Base-by-base conservation (phyloP, 2,797 vertebrate genomes). In the Carduelis carduelis region DNA sequence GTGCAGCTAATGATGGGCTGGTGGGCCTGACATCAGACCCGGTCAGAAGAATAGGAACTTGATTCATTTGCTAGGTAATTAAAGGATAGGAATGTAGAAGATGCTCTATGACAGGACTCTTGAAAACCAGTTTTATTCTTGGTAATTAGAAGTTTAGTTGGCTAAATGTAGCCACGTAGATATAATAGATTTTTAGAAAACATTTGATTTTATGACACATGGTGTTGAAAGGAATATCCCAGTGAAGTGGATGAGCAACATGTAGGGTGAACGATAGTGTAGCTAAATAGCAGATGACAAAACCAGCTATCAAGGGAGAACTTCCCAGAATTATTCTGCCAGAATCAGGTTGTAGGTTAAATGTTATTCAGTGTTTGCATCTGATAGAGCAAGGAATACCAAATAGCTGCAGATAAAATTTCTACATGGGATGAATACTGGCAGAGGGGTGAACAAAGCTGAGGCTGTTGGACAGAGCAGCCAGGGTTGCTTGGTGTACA, bases 71-170 rank as follows among this genome's bases (percentile, higher is more conserved):
- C 74, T 52, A 43, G 75, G 4, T 95, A 95, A 96, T 96, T 96
- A 93, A 76, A 95, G 93, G 94, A 82, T n/a, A 50, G 83, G 75
- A 74, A 60, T 23, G 27, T 70, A 32, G 81, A 76, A 90, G 57
- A 69, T 81, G 83, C 46, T 78, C 8, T 68, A 89, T 53, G 72
- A 39, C 76, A 55, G 61, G 16, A 53, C 61, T 86, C 65, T 71
- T 34, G 66, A 82, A 93, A 93, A 66, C 81, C 49, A 77, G 86
- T 92, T 93, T 93, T 87, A 47, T 84, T 79, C 68, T 72, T 68
- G 46, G 57, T 95, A 96, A 94, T 95, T 94, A 96, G 85, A 91
- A 90, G 93, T 93, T 94, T 43, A 49, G 68, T 70, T 82, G 85
- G 63, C 78, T 49, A 49, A 88, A 32, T 55, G 35, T 63, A 65